Evolutionary conservation across 2,797 vertebrate genomes (phyloP).

Genomic region (Galagoides demidoff): DNA sequence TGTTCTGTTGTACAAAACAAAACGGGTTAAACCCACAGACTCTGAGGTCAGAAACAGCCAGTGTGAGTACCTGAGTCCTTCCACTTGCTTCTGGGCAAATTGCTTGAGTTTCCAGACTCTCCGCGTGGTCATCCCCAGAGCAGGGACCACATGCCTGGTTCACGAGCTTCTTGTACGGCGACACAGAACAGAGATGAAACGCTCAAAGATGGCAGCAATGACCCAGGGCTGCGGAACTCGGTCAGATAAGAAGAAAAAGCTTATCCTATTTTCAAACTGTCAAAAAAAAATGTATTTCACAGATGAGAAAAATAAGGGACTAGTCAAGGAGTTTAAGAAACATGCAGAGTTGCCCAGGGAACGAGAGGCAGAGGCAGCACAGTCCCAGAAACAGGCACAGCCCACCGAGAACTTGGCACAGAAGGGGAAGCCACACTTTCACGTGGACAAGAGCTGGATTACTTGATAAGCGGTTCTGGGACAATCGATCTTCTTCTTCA

Average conservation of each 20-base stretch:
- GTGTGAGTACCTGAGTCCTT: not conserved
- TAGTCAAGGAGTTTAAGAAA: not conserved
- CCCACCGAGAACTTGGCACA: not conserved
- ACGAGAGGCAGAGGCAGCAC: no score
- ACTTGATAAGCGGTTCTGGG: no score
- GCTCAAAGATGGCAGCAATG: fast-evolving
- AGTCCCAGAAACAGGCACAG: not conserved
- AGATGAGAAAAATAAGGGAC: not conserved
- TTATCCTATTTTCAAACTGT: not conserved
- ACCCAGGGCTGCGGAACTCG: not conserved
- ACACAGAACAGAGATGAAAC: not conserved
- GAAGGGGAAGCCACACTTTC: not conserved
- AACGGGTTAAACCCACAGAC: not conserved
- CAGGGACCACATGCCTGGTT: no score
- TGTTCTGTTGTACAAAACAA: not conserved
- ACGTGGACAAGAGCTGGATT: not conserved
- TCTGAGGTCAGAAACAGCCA: not conserved
- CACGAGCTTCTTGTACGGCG: fast-evolving
- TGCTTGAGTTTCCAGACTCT: not conserved
- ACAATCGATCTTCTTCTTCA: not conserved
- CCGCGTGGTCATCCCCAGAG: not conserved
- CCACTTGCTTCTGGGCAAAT: not conserved
- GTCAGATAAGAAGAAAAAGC: not conserved
- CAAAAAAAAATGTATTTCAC: not conserved
- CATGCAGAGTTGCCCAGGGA: not conserved